These are phyloP conservation scores for Paguma larvata DNA, from an alignment of 2,797 vertebrate species.

Conservation along the genomic window DNA sequence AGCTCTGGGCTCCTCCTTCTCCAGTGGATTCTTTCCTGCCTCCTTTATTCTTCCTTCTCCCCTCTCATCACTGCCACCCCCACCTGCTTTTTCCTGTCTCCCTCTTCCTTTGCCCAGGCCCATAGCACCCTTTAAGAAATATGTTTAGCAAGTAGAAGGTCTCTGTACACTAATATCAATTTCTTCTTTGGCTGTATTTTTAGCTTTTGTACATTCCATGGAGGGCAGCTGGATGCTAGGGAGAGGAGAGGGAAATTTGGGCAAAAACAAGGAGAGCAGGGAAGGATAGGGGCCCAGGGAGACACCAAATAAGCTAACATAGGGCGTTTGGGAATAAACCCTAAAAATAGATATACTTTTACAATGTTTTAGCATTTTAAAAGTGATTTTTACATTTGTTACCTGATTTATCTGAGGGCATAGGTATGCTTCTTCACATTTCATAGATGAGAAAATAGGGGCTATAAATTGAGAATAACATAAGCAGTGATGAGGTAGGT, in stretches of 20 bases:
- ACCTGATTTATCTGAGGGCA: background rate
- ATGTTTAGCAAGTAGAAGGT: background rate
- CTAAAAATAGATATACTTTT: background rate
- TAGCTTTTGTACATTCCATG: background rate
- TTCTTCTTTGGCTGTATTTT: slow-evolving; percentile 13
- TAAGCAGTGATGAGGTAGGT: background rate
- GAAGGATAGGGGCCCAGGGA: background rate
- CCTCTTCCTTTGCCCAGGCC: background rate
- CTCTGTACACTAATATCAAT: background rate
- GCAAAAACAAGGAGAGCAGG: background rate
- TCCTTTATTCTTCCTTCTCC: background rate
- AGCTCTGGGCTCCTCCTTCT: background rate
- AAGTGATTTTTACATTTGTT: background rate
- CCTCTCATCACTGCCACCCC: background rate
- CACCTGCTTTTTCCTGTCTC: background rate
- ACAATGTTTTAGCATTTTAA: background rate
- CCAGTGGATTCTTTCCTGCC: background rate
- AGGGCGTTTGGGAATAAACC: background rate
- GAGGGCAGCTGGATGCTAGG: background rate
- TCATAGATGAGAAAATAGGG: background rate
- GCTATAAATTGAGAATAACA: background rate
- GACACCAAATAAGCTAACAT: background rate
- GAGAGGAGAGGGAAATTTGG: background rate
- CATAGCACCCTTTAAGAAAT: background rate
- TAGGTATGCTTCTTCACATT: background rate